Evolutionary conservation across 2,888 invertebrate species (phyloP).

Genomic region (Unio pictorum): DNA sequence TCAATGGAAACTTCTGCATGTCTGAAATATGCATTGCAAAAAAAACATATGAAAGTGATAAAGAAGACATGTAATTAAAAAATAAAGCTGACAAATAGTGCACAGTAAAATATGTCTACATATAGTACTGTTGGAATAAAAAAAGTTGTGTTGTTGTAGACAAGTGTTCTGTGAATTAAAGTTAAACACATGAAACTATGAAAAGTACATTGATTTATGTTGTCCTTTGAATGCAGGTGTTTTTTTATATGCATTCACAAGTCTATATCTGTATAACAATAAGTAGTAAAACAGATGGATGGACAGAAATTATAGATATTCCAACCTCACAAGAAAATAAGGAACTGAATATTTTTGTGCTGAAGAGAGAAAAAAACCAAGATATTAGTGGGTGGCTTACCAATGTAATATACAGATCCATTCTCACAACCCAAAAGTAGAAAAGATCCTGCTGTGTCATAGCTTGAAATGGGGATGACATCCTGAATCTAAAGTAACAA

Average conservation of each 20-base stretch:
- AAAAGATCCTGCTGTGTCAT: conserved; percentile 97
- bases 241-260: neutral
- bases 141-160: too few species aligned
- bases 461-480: conserved; percentile 93
- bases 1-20: conserved; percentile 98
- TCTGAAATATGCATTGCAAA: conserved; percentile 75
- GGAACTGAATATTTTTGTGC: neutral
- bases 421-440: conserved; percentile 94
- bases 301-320: neutral
- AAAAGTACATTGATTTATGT: too few species aligned
- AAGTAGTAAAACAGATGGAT: neutral
- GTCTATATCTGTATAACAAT: neutral
- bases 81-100: too few species aligned
- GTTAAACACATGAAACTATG: too few species aligned
- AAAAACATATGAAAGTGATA: too few species aligned
- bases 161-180: too few species aligned
- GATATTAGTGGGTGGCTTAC: conserved; percentile 74
- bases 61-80: too few species aligned
- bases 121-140: too few species aligned
- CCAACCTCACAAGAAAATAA: neutral
- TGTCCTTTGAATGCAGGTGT: neutral
- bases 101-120: too few species aligned
- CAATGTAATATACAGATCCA: conserved; percentile 97
- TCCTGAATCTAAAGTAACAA: conserved; percentile 81
- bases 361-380: neutral